These are phyloP conservation scores for Lordiphosa mommai DNA, from an alignment of 1,140 invertebrate genomes.

Conservation along the genomic window DNA sequence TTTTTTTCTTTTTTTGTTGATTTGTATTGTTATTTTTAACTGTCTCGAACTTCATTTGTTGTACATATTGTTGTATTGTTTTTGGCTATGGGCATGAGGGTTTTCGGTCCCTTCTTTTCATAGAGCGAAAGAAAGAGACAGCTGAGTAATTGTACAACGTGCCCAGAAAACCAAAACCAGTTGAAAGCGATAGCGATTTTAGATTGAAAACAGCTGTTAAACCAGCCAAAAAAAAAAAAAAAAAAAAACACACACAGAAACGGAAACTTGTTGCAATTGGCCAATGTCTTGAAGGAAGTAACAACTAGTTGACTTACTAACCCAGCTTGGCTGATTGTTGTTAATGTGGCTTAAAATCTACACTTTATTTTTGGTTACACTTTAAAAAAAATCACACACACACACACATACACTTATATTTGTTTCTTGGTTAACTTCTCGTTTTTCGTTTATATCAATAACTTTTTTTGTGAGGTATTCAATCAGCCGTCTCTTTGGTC, in stretches of 20 bases:
- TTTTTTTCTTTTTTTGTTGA: background rate
- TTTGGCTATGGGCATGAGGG: background rate
- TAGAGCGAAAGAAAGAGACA: constrained; percentile 13
- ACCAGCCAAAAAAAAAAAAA: too few species aligned
- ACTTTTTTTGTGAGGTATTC: background rate
- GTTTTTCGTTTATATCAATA: background rate
- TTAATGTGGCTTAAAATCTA: constrained; percentile 1
- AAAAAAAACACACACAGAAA: too few species aligned
- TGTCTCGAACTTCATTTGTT: constrained; percentile 15
- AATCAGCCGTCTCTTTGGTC: constrained; percentile 43
- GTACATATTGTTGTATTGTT: constrained; percentile 16
- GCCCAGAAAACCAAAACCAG: constrained; percentile 14
- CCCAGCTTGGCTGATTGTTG: constrained; percentile 11
- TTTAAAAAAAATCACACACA: background rate
- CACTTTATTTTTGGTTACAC: background rate
- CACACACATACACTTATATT: constrained; percentile 4
- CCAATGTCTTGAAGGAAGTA: constrained; percentile 5
- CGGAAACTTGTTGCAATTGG: constrained; percentile 3
- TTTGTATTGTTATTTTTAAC: constrained; percentile 2
- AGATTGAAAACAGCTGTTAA: constrained; percentile 52
- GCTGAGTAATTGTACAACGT: constrained; percentile 16
- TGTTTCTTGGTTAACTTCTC: constrained; percentile 12
- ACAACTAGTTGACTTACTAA: constrained; percentile 16
- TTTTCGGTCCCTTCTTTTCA: background rate
- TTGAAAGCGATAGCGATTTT: constrained; percentile 20